Evolutionary conservation across 2,797 vertebrate species (phyloP), one percentile per base, ranked within the genome.

Genomic region (Dendrocincla tyrannina): DNA sequence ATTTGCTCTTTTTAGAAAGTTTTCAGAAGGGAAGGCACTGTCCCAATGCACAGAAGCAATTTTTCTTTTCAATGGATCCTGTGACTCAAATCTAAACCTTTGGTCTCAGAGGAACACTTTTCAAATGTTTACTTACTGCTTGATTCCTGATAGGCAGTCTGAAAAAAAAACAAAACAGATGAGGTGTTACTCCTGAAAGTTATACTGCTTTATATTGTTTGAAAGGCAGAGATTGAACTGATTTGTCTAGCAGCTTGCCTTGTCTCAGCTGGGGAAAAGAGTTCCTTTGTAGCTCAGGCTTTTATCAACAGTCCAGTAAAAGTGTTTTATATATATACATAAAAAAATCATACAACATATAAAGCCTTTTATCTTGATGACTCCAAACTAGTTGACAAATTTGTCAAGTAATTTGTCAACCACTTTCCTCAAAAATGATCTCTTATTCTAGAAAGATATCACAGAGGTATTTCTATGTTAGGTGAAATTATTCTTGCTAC

Each of bases 111-210:
- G 97, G 96, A 97, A 93, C 97, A 97, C 95, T 95, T 96, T 91
- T 81, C 85, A 95, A 96, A 96, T 93, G 97, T 98, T 98, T 98
- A 98, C 98, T 98, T 97, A 98, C 97, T 96, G 66, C 94, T 96
- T 96, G 93, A 95, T 97, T 97, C 94, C 94, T 95, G 96, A 96
- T 97, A 96, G 95, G 83, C 92, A 91, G 87, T 85, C 91, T 96
- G 63, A 60, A 82, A 95, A 97, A 96, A 96, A 97, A 49, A 11
- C 14, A 27, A 30, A 97, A 62, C 96, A 97, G 93, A 93, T 95
- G 95, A 96, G 95, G 86, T 96, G 93, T 95, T 92, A 80, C 86
- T 96, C 85, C 85, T 95, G 95, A 92, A 97, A 97, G 84, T 97
- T 97, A 92, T 59, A 92, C 91, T 89, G 76, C 95, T 96, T 97